Percentiles rank a stretch among this genome's conserved stretches.
Conservation (phyloP, 2,113 vertebrate genomes). For the Mungos mungo region DNA sequence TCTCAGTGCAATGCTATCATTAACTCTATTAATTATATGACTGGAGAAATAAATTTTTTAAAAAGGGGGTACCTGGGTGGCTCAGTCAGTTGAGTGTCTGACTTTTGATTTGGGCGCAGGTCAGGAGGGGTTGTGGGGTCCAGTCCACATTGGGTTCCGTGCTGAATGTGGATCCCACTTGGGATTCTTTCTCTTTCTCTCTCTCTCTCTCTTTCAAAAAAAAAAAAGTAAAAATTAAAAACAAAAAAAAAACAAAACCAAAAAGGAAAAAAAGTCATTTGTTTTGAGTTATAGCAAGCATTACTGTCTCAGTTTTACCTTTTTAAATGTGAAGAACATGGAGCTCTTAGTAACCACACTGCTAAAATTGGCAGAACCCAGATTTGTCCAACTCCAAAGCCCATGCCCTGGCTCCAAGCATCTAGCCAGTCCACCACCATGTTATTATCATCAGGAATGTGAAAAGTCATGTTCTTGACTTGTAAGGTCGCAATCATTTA, state of each 20-base stretch:
- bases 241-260: neutral
- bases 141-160: too few species aligned
- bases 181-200: too few species aligned
- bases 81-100: too few species aligned
- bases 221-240: too few species aligned
- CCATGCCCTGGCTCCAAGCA: neutral
- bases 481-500: neutral
- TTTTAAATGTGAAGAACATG: neutral
- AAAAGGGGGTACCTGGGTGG: too few species aligned
- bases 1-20: neutral
- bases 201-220: too few species aligned
- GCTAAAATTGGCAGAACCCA: neutral
- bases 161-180: too few species aligned
- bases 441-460: neutral
- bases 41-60: neutral
- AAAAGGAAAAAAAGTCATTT: neutral
- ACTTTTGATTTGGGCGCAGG: too few species aligned
- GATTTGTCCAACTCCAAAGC: neutral
- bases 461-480: neutral
- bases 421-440: too few species aligned
- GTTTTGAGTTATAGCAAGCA: neutral
- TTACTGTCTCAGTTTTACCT: neutral
- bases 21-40: neutral
- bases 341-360: neutral
- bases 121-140: too few species aligned